Evolutionary conservation across 2,888 invertebrate species (phyloP).

Genomic region (Seira sanloemensis): DNA sequence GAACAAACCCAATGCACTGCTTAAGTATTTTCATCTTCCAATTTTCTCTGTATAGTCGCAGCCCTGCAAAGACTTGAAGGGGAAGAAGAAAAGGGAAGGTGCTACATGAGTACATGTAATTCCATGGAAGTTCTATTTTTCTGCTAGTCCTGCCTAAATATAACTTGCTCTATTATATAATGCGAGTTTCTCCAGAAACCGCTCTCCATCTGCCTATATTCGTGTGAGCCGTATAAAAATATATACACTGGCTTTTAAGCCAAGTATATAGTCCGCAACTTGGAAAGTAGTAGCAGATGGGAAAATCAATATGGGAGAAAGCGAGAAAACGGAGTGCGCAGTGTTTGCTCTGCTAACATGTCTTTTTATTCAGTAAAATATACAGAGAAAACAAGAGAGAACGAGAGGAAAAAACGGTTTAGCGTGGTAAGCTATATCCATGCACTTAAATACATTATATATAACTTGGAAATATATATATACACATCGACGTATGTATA

Average conservation of each 20-base stretch:
- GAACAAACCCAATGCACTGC: constrained; percentile 41
- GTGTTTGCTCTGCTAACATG: constrained; percentile 67
- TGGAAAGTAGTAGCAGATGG: constrained; percentile 65
- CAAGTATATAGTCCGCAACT: not conserved
- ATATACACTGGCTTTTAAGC: not conserved
- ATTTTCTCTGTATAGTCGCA: not conserved
- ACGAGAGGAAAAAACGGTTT: too few relatives aligned
- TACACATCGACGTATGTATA: not conserved
- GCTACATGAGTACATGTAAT: constrained; percentile 15
- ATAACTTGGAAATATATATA: not conserved
- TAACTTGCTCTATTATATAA: not conserved
- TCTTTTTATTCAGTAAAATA: constrained; percentile 57
- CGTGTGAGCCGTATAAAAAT: not conserved
- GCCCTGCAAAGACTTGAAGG: not conserved
- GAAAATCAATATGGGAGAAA: constrained; percentile 74
- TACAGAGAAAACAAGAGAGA: constrained; percentile 45
- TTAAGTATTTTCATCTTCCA: not conserved
- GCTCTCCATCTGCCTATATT: not conserved
- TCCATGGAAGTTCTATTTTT: not conserved
- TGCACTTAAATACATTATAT: not conserved
- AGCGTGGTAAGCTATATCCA: too few relatives aligned
- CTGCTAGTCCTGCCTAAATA: not conserved
- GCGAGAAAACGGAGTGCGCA: constrained; percentile 73
- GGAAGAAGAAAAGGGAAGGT: constrained; percentile 17
- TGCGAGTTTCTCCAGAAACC: not conserved